Base-by-base conservation (phyloP, 2,113 vertebrate genomes). In the Excalfactoria chinensis region DNA sequence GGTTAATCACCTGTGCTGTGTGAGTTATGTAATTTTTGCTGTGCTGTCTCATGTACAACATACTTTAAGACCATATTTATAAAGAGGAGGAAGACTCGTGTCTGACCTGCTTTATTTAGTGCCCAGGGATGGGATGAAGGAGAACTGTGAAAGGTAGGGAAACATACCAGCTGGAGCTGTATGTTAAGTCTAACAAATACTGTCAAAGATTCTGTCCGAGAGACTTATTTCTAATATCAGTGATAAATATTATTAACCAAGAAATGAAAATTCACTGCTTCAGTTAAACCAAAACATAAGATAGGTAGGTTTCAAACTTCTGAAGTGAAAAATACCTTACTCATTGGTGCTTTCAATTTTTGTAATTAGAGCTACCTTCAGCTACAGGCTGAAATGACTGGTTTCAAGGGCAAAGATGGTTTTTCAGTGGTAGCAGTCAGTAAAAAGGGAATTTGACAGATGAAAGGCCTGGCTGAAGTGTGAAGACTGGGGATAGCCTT, bases 381-480 rank as follows among this genome's bases (percentile, higher is more conserved):
- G 48, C 30, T 53, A 37, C 43, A 40, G 37, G 43, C 58, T 64
- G 77, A 88, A 86, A 51, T 49, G 53, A 78, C 77, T 66, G 16
- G 26, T 90, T 90, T 96, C 73, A 95, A 90, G 86, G 80, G 28
- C 77, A 90, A 59, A 72, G 58, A 75, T 37, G 34, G 84, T 84
- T 81, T 79, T 16, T 41, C 12, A 25, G 11, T 62, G 13, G 13
- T 84, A 69, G 26, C 4, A 40, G 4, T 44, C 30, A 66, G 49
- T 67, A 30, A 51, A 84, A 77, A 59, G 19, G 53, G 17, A 30
- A 43, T 19, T 1, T 7, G 44, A 49, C 3, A 55, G 25, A 62
- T 56, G 18, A 11, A 56, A 32, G 30, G 17, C 16, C 28, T 56
- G 30, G 30, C 15, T 56, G 30, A 17, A 19, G 10, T 56, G 53